Percentiles rank a stretch among this genome's conserved stretches.
Evolutionary conservation across 2,888 invertebrate species (phyloP).

Genomic region (Amphimallon solstitiale): DNA sequence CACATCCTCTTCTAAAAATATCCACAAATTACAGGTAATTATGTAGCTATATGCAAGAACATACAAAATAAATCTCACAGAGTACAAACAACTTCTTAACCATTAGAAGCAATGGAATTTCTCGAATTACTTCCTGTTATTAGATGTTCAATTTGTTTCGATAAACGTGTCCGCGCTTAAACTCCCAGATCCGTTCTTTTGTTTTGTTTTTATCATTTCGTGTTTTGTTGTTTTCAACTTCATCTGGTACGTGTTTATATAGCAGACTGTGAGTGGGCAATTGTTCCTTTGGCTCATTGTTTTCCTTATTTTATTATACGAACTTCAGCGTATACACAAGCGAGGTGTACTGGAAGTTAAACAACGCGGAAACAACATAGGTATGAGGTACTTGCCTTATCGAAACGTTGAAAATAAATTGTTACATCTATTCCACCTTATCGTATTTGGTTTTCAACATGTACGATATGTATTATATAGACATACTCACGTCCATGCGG

Average conservation of each 20-base stretch:
- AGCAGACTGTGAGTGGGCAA: neutral
- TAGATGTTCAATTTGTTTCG: constrained; percentile 15
- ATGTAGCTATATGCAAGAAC: no score
- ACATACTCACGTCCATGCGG: no score
- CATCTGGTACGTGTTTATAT: constrained; percentile 1
- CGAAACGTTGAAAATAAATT: constrained; percentile 28
- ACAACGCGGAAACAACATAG: constrained; percentile 23
- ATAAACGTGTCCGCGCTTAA: constrained; percentile 17
- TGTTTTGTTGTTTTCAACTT: no score
- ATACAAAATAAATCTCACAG: no score
- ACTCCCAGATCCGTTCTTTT: neutral
- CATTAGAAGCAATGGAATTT: no score
- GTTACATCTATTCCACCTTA: constrained; percentile 9
- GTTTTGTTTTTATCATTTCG: no score
- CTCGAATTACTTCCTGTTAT: constrained; percentile 1
- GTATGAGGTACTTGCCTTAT: constrained; percentile 28
- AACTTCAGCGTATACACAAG: neutral
- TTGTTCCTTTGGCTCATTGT: constrained; percentile 25
- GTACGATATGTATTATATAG: no score
- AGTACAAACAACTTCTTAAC: no score
- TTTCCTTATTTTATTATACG: constrained; percentile 28
- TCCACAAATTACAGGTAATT: no score
- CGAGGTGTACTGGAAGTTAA: constrained; percentile 22
- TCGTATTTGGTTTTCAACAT: no score
- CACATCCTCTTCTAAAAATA: no score